These are phyloP conservation scores for Dolichomitus sp. DNA, from an alignment of 2,888 invertebrate genomes.

Conservation along the genomic window DNA sequence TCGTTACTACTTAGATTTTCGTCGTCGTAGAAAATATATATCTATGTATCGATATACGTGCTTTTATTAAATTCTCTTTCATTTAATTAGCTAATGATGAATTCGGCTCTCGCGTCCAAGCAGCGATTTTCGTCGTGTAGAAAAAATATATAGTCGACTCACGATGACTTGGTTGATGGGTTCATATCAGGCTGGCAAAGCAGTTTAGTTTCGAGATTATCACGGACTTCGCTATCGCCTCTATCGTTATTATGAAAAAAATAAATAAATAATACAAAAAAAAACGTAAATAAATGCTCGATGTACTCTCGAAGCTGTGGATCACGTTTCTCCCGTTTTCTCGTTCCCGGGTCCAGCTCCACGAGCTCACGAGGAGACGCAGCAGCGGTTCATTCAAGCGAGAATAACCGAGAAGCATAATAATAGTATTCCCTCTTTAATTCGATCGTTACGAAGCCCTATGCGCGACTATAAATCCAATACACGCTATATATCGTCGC, in stretches of 20 bases:
- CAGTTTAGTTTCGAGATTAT: slow-evolving; percentile 1
- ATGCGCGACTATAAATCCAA: slow-evolving; percentile 54
- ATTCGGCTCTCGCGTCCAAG: slow-evolving; percentile 56
- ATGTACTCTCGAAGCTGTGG: not conserved
- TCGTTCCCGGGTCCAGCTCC: not conserved
- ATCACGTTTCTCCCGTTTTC: slow-evolving; percentile 21
- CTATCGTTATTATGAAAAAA: not conserved
- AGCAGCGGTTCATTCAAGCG: slow-evolving; percentile 23
- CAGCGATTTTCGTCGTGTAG: slow-evolving; percentile 64
- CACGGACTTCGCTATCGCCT: slow-evolving; percentile 13
- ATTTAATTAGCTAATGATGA: slow-evolving; percentile 42
- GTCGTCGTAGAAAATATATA: slow-evolving; percentile 57
- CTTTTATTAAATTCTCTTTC: slow-evolving; percentile 18
- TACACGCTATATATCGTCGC: slow-evolving; percentile 41
- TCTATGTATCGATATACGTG: slow-evolving; percentile 55
- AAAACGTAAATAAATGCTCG: not conserved
- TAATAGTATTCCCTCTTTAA: slow-evolving; percentile 32
- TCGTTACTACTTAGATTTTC: slow-evolving; percentile 26
- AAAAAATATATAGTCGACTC: slow-evolving; percentile 69
- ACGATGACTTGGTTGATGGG: slow-evolving; percentile 61
- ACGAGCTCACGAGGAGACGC: not conserved
- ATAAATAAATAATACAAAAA: not conserved
- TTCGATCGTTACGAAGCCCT: slow-evolving; percentile 45
- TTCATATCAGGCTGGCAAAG: slow-evolving; percentile 13
- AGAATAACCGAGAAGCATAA: slow-evolving; percentile 43